Conservation (phyloP, 2,797 vertebrate genomes). For the Sebastiscus tertius region DNA sequence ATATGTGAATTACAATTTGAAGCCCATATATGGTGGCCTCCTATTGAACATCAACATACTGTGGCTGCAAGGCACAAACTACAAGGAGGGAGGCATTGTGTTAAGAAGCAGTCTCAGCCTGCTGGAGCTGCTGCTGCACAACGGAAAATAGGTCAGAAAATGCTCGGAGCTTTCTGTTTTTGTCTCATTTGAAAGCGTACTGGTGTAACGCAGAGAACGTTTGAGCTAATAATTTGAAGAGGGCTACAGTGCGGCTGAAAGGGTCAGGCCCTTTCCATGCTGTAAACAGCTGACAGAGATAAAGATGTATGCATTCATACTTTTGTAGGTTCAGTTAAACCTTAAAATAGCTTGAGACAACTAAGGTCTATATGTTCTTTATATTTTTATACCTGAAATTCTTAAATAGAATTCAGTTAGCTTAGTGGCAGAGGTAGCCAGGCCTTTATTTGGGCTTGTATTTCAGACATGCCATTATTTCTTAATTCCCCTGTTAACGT, state of each 20-base stretch:
- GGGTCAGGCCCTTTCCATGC: background rate
- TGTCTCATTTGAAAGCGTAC: conserved; percentile 40
- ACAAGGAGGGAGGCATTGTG: conserved; percentile 44
- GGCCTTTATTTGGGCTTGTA: background rate
- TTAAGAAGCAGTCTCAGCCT: conserved; percentile 28
- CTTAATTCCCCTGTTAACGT: background rate
- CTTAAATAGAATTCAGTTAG: background rate
- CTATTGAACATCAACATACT: conserved; percentile 2
- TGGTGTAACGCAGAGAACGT: conserved; percentile 14
- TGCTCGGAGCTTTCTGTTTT: conserved; percentile 44
- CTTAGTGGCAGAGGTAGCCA: background rate
- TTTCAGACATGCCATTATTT: background rate
- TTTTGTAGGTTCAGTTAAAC: background rate
- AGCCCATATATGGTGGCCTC: conserved; percentile 7
- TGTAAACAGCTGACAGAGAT: background rate
- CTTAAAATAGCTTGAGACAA: background rate
- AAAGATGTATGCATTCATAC: background rate
- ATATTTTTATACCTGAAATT: fast-evolving
- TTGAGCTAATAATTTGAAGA: conserved; percentile 17
- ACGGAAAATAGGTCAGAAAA: conserved; percentile 66
- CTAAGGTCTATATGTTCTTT: background rate
- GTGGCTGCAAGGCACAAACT: conserved; percentile 53
- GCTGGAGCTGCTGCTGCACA: conserved; percentile 17
- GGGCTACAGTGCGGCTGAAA: background rate
- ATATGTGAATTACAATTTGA: conserved; percentile 18